Evolutionary conservation across 2,113 vertebrate genomes (phyloP), one percentile per base, ranked within the genome.

Genomic region (Enhydra lutris): DNA sequence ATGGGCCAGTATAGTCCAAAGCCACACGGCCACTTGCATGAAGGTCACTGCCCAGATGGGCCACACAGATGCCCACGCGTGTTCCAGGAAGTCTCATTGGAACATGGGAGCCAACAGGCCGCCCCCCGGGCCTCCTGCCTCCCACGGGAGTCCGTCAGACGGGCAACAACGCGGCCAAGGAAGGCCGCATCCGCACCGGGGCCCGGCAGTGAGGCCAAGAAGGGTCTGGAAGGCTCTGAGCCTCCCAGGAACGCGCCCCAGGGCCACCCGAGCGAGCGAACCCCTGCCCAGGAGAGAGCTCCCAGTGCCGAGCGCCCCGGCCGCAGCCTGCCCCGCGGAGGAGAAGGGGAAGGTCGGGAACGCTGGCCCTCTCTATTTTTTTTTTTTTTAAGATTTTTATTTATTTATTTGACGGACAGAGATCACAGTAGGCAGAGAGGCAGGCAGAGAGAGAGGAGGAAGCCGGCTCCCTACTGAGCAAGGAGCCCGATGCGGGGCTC

Each of bases 11-110:
- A 12, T 21, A 1, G n/a, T 21, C 12, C 18, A 17, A 34, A 52
- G 42, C 7, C 18, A 0, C 2, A 3, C 0, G 4, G 31, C n/a
- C 6, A 0, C 10, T 4, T 6, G 5, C 9, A 3, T 17, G 26
- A 39, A 39, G 50, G 34, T 11, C 4, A 0, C 9, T 3, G 4
- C 20, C 73, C 57, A 4, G 47, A 3, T 0, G 1, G 1, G 29
- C 36, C 26, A 6, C 14, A 7, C 6, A 3, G 21, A 34, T 21
- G 29, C 36, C 13, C 36, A 0, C 4, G 1, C 12, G 7, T 20
- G 8, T 31, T 17, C 34, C 24, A 3, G 34, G 1, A 4, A 6
- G 50, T 61, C 26, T 59, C 65, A 0, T 11, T 1, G 0, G 13
- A 11, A 20, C 23, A 0, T 14, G 52, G 63, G 31, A 3, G 39